Conservation (phyloP, 1,140 invertebrate genomes). For the Galleria mellonella region DNA sequence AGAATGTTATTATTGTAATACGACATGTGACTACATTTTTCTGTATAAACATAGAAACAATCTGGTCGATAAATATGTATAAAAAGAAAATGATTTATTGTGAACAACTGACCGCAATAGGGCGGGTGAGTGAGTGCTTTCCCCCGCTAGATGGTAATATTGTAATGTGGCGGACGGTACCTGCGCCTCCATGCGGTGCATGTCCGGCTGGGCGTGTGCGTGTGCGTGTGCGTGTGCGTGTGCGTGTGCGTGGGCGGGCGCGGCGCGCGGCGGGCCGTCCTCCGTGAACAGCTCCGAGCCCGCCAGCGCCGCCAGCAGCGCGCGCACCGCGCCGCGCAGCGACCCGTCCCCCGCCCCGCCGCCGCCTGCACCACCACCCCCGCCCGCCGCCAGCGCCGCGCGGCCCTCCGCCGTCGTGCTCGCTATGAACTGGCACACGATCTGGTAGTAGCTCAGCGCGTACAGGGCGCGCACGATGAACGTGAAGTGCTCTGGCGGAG, state of each 20-base stretch:
- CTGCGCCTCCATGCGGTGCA: constrained; percentile 32
- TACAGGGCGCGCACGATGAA: constrained; percentile 90
- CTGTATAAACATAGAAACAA: no score
- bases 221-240: no score
- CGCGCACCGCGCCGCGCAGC: constrained; percentile 24
- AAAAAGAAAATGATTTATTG: no score
- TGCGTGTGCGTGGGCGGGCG: constrained; percentile 6
- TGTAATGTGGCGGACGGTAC: constrained; percentile 15
- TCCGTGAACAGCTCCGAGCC: constrained; percentile 44
- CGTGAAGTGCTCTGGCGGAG: constrained; percentile 86
- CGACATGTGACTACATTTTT: no score
- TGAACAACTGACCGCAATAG: no score
- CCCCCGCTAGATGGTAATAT: no score
- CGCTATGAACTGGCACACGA: constrained; percentile 79
- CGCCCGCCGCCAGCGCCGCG: constrained; percentile 38
- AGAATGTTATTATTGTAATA: no score
- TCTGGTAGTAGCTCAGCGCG: constrained; percentile 92
- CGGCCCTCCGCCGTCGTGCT: constrained; percentile 47
- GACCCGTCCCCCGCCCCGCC: constrained; percentile 13
- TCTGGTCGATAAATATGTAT: no score
- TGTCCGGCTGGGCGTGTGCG: constrained; percentile 18
- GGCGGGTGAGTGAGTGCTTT: no score
- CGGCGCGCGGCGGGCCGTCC: constrained; percentile 34
- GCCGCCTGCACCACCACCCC: constrained; percentile 14
- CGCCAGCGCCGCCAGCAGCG: constrained; percentile 36